These are phyloP conservation scores for Sorex fumeus DNA, from an alignment of 2,113 vertebrate species.

Conservation along the genomic window DNA sequence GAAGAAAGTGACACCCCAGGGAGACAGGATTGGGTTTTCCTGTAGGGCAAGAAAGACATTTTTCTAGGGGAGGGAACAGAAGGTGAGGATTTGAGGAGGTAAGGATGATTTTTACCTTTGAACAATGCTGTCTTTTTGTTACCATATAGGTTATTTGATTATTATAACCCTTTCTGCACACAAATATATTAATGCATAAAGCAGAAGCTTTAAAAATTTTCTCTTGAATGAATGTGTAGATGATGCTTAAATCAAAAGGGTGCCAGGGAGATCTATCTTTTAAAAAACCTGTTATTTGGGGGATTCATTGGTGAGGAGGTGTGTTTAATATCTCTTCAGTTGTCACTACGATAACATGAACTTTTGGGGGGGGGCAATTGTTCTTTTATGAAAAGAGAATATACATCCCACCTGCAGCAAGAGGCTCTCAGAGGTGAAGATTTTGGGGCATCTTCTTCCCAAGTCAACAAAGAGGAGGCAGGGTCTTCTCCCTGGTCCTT, in stretches of 20 bases:
- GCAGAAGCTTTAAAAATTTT: constrained; percentile 8
- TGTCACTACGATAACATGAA: not conserved
- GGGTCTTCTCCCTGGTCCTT: not conserved
- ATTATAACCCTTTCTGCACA: constrained; percentile 34
- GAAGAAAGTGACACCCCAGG: constrained; percentile 71
- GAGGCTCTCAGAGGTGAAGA: not conserved
- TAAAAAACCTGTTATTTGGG: not conserved
- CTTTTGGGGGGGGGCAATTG: not conserved
- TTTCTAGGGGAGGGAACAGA: constrained; percentile 59
- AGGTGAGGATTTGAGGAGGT: not conserved
- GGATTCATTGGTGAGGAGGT: not conserved
- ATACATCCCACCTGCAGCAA: not conserved
- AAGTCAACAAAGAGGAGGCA: not conserved
- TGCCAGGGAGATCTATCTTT: not conserved
- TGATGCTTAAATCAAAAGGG: not conserved
- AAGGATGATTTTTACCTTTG: not conserved
- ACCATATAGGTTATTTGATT: not conserved
- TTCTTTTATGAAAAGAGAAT: not conserved
- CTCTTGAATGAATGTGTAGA: not conserved
- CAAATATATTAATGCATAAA: not conserved
- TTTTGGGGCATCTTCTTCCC: not conserved
- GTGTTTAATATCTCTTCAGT: not conserved
- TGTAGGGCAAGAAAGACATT: constrained; percentile 70
- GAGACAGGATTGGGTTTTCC: constrained; percentile 74
- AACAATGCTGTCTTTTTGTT: not conserved